Base-by-base conservation (phyloP, 2,113 vertebrate genomes). In the Zapus hudsonius region DNA sequence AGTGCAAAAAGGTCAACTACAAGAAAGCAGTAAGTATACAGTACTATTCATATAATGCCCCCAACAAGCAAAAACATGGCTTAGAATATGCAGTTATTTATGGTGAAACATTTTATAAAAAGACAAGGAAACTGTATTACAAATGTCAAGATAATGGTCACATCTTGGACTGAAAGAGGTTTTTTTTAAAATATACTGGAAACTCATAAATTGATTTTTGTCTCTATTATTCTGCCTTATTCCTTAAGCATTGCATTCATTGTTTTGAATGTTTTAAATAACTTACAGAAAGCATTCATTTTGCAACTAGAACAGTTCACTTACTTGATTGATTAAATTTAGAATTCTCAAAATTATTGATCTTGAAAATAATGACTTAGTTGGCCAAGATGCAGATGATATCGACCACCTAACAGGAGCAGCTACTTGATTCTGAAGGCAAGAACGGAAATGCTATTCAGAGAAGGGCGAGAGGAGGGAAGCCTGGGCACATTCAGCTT, bases 391-490 rank as follows among this genome's bases (percentile, higher is more conserved):
- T 72, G 27, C 88, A 73, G 33, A 82, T 22, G 57, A 55, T 3
- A 73, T 31, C 80, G 25, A 91, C 59, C 55, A 80, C 20, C 66
- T 8, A 76, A 76, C 2, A 94, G 36, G 84, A 85, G 57, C 59
- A 93, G 63, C 66, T 38, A 84, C 73, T 90, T 72, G 42, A 67
- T 79, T 88, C 33, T 75, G 81, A 93, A 92, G 10, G 44, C 25
- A 69, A 91, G 1, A 91, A 79, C 61, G 15, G 17, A 88, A 94
- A 64, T 25, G 36, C 79, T 59, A 61, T 88, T 64, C 88, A 40
- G 25, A 89, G 85, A 27, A n/a, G 73, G 44, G 40, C 31, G 29
- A 19, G n/a, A 10, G 16, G 22, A 72, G 17, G 3, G 20, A 85
- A 87, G 75, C 22, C 31, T 81, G 15, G 55, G 52, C 79, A n/a